Conservation (phyloP, 2,888 invertebrate species). For the Dexiosoma caninum region DNA sequence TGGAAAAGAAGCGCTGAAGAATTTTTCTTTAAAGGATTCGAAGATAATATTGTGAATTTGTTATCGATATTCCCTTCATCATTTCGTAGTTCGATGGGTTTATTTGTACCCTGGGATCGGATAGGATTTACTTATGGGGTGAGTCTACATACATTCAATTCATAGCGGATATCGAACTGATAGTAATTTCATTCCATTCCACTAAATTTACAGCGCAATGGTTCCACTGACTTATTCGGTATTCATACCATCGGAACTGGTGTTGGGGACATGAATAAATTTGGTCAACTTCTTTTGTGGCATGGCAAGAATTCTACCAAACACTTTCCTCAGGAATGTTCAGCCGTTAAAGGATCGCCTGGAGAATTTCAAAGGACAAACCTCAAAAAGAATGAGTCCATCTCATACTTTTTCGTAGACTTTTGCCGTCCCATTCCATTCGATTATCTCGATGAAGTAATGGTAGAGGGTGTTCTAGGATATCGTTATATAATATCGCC, state of each 20-base stretch:
- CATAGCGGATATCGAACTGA: too few relatives aligned
- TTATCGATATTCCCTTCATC: conserved; percentile 80
- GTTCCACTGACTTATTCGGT: conserved; percentile 84
- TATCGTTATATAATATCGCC: conserved; percentile 83
- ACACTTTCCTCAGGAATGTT: conserved; percentile 79
- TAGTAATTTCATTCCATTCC: background rate
- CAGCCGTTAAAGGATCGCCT: conserved; percentile 83
- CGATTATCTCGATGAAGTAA: conserved; percentile 81
- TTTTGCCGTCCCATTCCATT: conserved; percentile 84
- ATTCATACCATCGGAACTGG: conserved; percentile 88
- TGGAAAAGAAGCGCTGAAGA: conserved; percentile 83
- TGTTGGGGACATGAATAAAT: conserved; percentile 79
- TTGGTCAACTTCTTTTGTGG: conserved; percentile 86
- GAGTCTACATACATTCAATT: conserved; percentile 63
- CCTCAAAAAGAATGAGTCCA: conserved; percentile 79
- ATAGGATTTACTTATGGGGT: conserved; percentile 91
- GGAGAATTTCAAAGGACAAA: conserved; percentile 88
- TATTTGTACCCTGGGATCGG: conserved; percentile 82
- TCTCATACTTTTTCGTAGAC: conserved; percentile 86
- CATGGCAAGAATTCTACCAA: conserved; percentile 81
- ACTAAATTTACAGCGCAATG: conserved; percentile 83
- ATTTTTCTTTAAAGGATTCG: conserved; percentile 88
- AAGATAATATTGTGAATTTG: conserved; percentile 84
- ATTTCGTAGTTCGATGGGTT: conserved; percentile 77
- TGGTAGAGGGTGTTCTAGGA: conserved; percentile 81